phyloP scores from a whole-genome alignment of 2,797 vertebrate genomes.

The Gila robusta region DNA sequence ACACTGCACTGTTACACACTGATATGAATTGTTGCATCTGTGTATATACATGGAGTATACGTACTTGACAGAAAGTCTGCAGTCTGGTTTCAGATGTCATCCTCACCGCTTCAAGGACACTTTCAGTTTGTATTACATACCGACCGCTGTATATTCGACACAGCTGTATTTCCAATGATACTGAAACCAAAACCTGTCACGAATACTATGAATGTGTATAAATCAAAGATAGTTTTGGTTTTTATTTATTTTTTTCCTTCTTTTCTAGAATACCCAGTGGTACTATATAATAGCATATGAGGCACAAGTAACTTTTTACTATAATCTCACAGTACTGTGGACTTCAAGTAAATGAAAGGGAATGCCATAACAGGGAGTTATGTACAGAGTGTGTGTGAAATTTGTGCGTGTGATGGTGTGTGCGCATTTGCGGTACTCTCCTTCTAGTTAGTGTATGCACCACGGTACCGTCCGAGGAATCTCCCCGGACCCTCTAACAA shows the following conservation, averaged over 20 bases:
- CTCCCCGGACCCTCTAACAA: conserved; percentile 59
- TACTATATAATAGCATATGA: conserved; percentile 63
- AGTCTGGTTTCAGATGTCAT: conserved; percentile 27
- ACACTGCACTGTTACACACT: background rate
- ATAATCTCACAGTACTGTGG: conserved; percentile 64
- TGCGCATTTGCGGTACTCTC: conserved; percentile 3
- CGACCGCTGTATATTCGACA: conserved; percentile 4
- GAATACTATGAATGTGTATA: conserved; percentile 79
- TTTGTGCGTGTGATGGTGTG: background rate
- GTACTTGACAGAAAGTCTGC: conserved; percentile 26
- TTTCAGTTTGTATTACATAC: conserved; percentile 53
- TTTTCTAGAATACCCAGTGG: conserved; percentile 59
- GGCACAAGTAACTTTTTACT: conserved; percentile 71
- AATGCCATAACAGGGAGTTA: conserved; percentile 55
- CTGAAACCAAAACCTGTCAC: conserved; percentile 77
- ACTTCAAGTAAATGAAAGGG: conserved; percentile 61
- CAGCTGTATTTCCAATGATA: conserved; percentile 65
- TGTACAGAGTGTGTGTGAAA: conserved; percentile 63
- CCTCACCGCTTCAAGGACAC: conserved; percentile 60
- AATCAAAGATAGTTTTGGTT: conserved; percentile 65
- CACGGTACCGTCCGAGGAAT: conserved; percentile 68
- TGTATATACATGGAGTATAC: conserved; percentile 20
- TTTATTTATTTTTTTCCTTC: conserved; percentile 61
- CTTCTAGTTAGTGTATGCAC: conserved; percentile 48
- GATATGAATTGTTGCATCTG: conserved; percentile 26